Evolutionary conservation across 2,888 invertebrate genomes (phyloP), one percentile per base, ranked within the genome.

Genomic region (Antitype chi): DNA sequence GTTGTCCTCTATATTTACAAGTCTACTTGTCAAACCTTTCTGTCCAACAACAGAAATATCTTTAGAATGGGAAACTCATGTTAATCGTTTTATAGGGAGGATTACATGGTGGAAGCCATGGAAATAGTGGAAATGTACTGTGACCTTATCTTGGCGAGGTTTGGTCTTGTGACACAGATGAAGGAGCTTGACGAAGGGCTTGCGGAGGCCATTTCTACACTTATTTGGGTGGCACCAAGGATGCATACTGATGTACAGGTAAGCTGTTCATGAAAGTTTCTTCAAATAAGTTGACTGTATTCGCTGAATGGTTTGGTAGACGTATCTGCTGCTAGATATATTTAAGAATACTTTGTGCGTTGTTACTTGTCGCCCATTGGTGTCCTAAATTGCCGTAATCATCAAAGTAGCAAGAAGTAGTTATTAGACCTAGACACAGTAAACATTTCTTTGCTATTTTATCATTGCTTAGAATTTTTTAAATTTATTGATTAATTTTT

Each of bases 121-220:
- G 99, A 99, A 97, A 97, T 99, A 78, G 98, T 99, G 0, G 99
- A 99, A 97, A 99, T 99, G 99, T 99, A 99, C 93, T 99, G 99
- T 95, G 99, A 99, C 96, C 97, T 99, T 71, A 94, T 99, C 64
- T 95, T 99, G 73, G 99, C 99, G 0, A 97, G 99, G 90, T 99
- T 99, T 96, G 99, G 99, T 0, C 97, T 99, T 17, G 98, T 99
- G 73, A 99, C 99, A 62, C 99, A 99, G 95, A 99, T 99, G 98
- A 99, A 99, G 97, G 99, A 97, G 93, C 96, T 99, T 20, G 99
- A 99, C 91, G 99, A 99, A 86, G 99, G 99, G 0, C 97, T 99
- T 23, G 98, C 99, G 6, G 99, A 99, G 95, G 98, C 99, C 1
- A 98, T 99, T 78, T 99, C 99, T 1, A 99, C 98, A 88, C 96